Evolutionary conservation across 2,113 vertebrate species (phyloP).

Genomic region (Grantiella picta): DNA sequence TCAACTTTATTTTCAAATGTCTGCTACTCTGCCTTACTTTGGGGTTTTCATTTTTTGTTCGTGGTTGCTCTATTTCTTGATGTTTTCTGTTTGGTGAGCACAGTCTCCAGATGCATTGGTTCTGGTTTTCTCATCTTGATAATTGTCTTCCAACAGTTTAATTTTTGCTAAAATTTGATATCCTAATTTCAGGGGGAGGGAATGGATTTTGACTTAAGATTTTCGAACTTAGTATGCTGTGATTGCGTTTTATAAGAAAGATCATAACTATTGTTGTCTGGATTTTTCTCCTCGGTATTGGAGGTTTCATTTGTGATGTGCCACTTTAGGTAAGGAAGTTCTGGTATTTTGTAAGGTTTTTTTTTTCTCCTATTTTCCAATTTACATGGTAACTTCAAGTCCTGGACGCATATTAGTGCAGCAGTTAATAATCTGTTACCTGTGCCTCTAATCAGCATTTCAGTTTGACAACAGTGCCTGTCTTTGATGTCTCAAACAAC

Average conservation of each 20-base stretch:
- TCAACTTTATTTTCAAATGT: neutral
- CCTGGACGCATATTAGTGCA: neutral
- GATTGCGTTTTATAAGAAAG: neutral
- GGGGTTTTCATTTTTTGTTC: neutral
- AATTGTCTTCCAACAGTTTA: neutral
- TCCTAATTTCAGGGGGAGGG: neutral
- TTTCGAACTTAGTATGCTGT: neutral
- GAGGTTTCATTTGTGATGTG: neutral
- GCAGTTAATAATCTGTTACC: neutral
- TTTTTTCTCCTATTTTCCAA: neutral
- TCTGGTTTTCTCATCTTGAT: neutral
- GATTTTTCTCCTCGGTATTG: neutral
- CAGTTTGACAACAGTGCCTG: neutral
- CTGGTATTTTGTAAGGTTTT: neutral
- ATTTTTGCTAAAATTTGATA: neutral
- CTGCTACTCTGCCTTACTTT: neutral
- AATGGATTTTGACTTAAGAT: neutral
- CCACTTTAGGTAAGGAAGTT: neutral
- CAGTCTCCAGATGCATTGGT: rapidly evolving
- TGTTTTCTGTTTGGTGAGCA: neutral
- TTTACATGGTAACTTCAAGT: neutral
- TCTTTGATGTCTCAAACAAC: neutral
- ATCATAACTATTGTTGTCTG: neutral
- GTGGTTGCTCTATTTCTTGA: neutral
- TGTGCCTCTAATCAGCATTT: neutral